Base-by-base conservation (phyloP, 1,140 invertebrate species). In the Apis dorsata region DNA sequence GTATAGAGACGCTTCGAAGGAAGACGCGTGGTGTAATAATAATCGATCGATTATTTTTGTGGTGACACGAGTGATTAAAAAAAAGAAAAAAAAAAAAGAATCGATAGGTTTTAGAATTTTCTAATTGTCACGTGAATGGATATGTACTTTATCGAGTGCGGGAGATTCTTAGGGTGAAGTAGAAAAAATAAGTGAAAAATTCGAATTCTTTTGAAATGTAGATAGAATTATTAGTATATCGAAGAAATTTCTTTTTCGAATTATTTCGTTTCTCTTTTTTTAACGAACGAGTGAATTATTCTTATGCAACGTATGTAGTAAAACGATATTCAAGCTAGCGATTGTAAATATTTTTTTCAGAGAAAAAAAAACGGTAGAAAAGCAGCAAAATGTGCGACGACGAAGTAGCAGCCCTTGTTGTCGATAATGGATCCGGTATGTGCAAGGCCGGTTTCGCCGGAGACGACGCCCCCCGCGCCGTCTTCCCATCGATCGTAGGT, bases 371-470 rank as follows among this genome's bases (percentile, higher is more conserved):
- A 60, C 70, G 68, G 91, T 88, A 85, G 86, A 75, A 77, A 83
- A 79, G 28, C 81, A 44, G 34, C 34, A 96, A 95, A 93, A 98
- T 98, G 97, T 97, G 97, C 95, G 97, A 97, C 96, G 97, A 98
- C 94, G 97, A 98, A 95, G 97, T 98, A 95, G 97, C 97, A 92
- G 97, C 98, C 93, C 94, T 97, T 93, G 97, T 96, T 96, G 97
- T 97, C 57, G 97, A 97, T 94, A 97, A 97, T 95, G 96, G 96
- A 85, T 97, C 96, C 89, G 96, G 97, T 93, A 98, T 98, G 97
- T 98, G 97, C 95, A 98, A 98, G 92, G 97, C 97, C 92, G 97
- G 97, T 86, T 98, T 98, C 93, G 97, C 97, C 85, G 97, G 97
- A 88, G 97, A 98, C 93, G 97, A 98, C 94, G 97, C 97, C 72